These are phyloP conservation scores for Horisme vitalbata DNA, from an alignment of 2,888 invertebrate species.

Conservation along the genomic window DNA sequence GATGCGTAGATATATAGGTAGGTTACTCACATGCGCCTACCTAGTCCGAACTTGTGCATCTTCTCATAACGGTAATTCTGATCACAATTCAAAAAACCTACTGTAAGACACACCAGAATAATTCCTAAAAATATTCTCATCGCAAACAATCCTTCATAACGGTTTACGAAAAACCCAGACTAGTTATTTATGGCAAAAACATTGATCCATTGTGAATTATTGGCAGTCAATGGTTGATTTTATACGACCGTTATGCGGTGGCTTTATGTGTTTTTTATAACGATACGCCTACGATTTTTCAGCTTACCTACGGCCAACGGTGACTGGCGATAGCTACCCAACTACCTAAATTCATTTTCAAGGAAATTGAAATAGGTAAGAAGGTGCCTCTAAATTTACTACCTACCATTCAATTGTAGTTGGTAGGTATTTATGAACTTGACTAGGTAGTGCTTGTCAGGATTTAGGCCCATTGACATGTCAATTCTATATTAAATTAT, in stretches of 20 bases:
- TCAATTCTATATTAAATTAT: no score
- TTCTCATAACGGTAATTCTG: slow-evolving; percentile 51
- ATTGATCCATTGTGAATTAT: slow-evolving; percentile 48
- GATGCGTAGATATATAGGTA: not conserved
- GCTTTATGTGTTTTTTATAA: slow-evolving; percentile 47
- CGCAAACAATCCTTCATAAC: slow-evolving; percentile 44
- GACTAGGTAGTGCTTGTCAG: no score
- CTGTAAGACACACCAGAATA: slow-evolving; percentile 35
- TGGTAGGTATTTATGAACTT: no score
- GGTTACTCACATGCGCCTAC: slow-evolving; percentile 51
- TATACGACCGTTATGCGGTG: slow-evolving; percentile 45
- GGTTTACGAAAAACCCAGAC: slow-evolving; percentile 36
- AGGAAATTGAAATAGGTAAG: slow-evolving; percentile 21
- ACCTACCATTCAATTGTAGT: no score
- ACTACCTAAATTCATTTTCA: slow-evolving; percentile 36
- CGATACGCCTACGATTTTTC: slow-evolving; percentile 44
- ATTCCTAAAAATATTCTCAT: slow-evolving; percentile 42
- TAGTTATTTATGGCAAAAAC: slow-evolving; percentile 43
- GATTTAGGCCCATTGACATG: no score
- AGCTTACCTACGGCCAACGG: no score
- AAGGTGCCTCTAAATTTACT: no score
- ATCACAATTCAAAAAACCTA: slow-evolving; percentile 33
- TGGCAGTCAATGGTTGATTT: slow-evolving; percentile 44
- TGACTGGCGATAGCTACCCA: no score
- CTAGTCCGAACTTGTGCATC: slow-evolving; percentile 42